phyloP scores from a whole-genome alignment of 2,113 vertebrate genomes.

The Oreochromis niloticus region DNA sequence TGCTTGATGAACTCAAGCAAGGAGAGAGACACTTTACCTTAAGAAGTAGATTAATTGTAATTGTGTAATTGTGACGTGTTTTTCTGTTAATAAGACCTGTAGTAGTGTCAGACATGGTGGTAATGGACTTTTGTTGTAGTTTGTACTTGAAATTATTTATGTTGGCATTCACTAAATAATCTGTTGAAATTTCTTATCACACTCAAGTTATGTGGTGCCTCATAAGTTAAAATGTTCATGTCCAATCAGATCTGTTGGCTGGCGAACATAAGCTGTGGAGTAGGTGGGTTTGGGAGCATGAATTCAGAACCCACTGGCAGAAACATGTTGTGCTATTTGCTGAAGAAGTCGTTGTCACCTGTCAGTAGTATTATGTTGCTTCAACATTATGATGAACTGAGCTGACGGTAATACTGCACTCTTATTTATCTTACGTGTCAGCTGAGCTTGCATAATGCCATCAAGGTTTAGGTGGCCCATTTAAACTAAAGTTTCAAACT shows the following conservation, averaged over 20 bases:
- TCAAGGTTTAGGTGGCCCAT: conserved; percentile 14
- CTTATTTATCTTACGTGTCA: conserved; percentile 9
- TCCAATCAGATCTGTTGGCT: background rate
- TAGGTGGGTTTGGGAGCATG: background rate
- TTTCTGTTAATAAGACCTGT: background rate
- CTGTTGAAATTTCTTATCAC: background rate
- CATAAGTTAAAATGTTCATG: background rate
- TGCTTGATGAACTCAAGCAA: no score
- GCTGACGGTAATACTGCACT: background rate
- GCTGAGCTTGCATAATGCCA: conserved; percentile 50
- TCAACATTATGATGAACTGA: background rate
- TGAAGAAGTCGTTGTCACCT: background rate
- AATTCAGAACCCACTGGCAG: background rate
- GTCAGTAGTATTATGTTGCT: background rate
- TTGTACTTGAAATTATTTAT: background rate
- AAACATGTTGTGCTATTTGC: background rate
- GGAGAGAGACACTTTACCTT: background rate
- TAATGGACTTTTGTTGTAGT: background rate
- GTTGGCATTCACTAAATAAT: background rate
- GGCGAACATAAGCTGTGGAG: background rate
- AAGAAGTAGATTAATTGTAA: background rate
- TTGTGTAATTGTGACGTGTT: background rate
- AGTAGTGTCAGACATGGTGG: background rate
- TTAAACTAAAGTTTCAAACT: background rate
- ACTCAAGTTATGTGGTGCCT: background rate